phyloP scores from a whole-genome alignment of 2,888 invertebrate genomes.

The Pristionchus arcanus region DNA sequence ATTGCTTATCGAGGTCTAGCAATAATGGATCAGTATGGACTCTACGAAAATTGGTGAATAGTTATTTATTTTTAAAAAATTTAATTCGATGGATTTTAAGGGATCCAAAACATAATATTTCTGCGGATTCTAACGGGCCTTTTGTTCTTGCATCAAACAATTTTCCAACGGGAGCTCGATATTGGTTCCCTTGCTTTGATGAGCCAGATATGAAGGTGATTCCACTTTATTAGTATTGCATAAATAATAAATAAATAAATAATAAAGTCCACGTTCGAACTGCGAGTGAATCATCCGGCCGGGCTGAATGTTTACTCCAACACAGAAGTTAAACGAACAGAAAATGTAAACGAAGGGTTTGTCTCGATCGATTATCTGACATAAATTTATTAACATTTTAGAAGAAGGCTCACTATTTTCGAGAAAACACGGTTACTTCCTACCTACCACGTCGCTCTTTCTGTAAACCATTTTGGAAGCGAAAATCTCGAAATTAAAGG shows the following conservation, averaged over 20 bases:
- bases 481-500: neutral
- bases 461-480: neutral
- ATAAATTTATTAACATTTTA: neutral
- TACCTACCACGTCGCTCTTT: neutral
- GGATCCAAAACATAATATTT: neutral
- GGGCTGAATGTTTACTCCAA: neutral
- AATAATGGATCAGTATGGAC: neutral
- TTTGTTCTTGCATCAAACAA: neutral
- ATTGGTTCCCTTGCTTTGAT: constrained; percentile 11
- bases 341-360: neutral
- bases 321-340: neutral
- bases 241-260: neutral
- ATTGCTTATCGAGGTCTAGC: neutral
- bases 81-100: neutral
- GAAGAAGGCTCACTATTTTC: neutral
- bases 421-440: neutral
- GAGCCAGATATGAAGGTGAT: neutral
- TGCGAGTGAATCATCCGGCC: neutral
- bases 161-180: neutral
- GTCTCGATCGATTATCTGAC: neutral
- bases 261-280: neutral
- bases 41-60: neutral
- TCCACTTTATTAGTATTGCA: neutral
- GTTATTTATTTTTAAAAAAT: neutral
- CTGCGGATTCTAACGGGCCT: neutral